phyloP scores from a whole-genome alignment of 1,140 invertebrate genomes.

The Drosophila ohnishii region DNA sequence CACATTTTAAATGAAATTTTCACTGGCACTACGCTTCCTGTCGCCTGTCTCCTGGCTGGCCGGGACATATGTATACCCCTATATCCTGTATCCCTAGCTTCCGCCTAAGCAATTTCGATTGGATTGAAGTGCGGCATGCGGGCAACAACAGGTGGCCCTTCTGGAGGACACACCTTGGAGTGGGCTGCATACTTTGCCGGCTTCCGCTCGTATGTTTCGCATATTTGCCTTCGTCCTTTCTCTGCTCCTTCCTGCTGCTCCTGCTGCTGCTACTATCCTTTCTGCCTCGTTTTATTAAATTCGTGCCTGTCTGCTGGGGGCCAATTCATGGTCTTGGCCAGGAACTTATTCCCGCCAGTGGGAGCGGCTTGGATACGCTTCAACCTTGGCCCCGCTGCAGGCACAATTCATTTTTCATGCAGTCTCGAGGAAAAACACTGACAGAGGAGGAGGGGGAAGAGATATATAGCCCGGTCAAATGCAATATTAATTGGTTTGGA shows the following conservation, averaged over 20 bases:
- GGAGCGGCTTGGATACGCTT: slow-evolving; percentile 14
- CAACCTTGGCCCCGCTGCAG: slow-evolving; percentile 50
- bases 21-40: slow-evolving; percentile 48
- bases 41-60: slow-evolving; percentile 18
- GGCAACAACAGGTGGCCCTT: slow-evolving; percentile 65
- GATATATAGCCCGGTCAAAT: slow-evolving; percentile 37
- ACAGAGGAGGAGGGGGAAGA: background rate
- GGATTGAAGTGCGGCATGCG: slow-evolving; percentile 49
- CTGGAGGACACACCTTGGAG: slow-evolving; percentile 33
- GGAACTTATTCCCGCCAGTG: slow-evolving; percentile 39
- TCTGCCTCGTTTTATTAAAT: slow-evolving; percentile 67
- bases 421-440: slow-evolving; percentile 25
- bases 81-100: slow-evolving; percentile 29
- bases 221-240: slow-evolving; percentile 35
- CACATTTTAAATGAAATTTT: slow-evolving; percentile 77
- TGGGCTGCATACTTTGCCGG: slow-evolving; percentile 49
- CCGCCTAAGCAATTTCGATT: slow-evolving; percentile 53
- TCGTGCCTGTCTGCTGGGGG: slow-evolving; percentile 63
- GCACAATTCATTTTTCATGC: slow-evolving; percentile 57
- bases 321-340: slow-evolving; percentile 49
- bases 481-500: slow-evolving; percentile 59
- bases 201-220: slow-evolving; percentile 44
- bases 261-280: background rate
- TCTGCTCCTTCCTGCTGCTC: background rate
- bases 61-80: background rate